Conservation (phyloP, 1,140 invertebrate genomes). For the Danaus plexippus region DNA sequence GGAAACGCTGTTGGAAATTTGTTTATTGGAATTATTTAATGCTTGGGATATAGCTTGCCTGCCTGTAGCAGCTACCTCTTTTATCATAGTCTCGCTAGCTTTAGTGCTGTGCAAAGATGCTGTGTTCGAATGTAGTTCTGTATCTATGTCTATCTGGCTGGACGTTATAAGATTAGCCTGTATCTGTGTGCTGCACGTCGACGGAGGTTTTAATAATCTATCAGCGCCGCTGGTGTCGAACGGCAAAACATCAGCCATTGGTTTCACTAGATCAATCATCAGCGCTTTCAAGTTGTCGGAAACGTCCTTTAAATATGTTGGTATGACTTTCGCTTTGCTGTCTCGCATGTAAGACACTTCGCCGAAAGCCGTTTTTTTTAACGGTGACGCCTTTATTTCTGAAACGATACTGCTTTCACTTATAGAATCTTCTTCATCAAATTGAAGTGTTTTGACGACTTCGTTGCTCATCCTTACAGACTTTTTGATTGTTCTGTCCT, state of each 20-base stretch:
- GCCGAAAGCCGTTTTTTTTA: constrained; percentile 47
- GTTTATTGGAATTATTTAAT: constrained; percentile 7
- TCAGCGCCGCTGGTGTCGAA: constrained; percentile 20
- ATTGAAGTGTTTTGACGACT: constrained; percentile 51
- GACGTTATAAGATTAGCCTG: constrained; percentile 49
- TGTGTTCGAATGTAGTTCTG: constrained; percentile 27
- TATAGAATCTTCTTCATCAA: constrained; percentile 39
- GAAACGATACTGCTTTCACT: constrained; percentile 25
- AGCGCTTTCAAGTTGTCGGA: constrained; percentile 49
- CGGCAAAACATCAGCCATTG: constrained; percentile 33
- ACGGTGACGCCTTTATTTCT: constrained; percentile 27
- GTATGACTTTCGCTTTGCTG: constrained; percentile 45
- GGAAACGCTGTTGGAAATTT: constrained; percentile 4
- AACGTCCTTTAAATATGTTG: constrained; percentile 43
- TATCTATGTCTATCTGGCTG: constrained; percentile 53
- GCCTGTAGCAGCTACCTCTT: constrained; percentile 10
- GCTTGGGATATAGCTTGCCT: constrained; percentile 5
- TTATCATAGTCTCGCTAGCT: constrained; percentile 10
- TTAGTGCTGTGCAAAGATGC: constrained; percentile 23
- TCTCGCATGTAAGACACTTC: constrained; percentile 42
- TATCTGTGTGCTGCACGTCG: constrained; percentile 42
- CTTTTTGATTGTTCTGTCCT: constrained; percentile 20
- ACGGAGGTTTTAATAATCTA: constrained; percentile 18
- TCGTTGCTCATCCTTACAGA: constrained; percentile 36
- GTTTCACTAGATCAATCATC: constrained; percentile 54